phyloP scores from a whole-genome alignment of 2,888 invertebrate species.

The Digitonthophagus gazella region DNA sequence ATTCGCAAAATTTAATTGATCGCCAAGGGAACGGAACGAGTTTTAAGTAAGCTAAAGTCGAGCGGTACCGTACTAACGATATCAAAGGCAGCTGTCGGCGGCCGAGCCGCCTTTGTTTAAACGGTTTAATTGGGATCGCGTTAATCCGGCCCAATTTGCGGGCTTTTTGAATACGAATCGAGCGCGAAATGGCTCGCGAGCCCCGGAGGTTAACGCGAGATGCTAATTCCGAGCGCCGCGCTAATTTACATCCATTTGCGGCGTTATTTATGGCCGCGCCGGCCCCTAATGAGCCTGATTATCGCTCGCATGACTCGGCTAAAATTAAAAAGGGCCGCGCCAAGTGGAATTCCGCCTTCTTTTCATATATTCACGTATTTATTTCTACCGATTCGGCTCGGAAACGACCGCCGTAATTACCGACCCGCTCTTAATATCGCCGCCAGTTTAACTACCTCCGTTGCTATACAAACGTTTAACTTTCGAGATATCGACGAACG shows the following conservation, averaged over 20 bases:
- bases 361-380: neutral
- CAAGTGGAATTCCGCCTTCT: neutral
- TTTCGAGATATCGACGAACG: no score
- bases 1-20: neutral
- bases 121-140: constrained; percentile 32
- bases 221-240: constrained; percentile 50
- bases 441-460: no score
- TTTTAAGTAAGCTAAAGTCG: neutral
- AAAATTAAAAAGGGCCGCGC: constrained; percentile 21
- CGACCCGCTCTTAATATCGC: no score
- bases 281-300: constrained; percentile 43
- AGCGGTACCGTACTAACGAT: neutral
- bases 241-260: constrained; percentile 52
- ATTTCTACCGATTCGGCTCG: neutral
- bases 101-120: constrained; percentile 28
- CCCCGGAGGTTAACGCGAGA: constrained; percentile 47
- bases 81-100: constrained; percentile 12
- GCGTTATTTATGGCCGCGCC: constrained; percentile 39
- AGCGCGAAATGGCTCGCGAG: constrained; percentile 13
- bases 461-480: no score
- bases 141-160: constrained; percentile 33
- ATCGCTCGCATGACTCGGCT: constrained; percentile 29
- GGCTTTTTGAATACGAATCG: constrained; percentile 30
- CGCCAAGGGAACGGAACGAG: neutral
- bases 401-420: neutral